Evolutionary conservation across 2,113 vertebrate genomes (phyloP).

Genomic region (Poeciliopsis retropinna): DNA sequence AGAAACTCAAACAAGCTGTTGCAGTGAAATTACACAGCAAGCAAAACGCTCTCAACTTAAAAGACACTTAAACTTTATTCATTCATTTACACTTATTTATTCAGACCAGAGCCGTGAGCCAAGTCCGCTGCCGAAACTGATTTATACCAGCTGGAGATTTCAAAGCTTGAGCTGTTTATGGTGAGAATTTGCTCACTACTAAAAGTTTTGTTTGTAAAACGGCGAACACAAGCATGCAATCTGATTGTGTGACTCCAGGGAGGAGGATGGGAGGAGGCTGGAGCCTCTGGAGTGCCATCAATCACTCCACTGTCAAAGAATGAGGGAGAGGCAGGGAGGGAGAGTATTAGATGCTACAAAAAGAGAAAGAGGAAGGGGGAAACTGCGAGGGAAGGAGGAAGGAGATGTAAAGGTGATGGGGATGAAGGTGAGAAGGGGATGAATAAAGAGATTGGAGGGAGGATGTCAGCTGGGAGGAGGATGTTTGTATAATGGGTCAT

Average conservation of each 20-base stretch:
- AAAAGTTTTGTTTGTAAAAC: conserved; percentile 38
- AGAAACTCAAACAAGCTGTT: conserved; percentile 1
- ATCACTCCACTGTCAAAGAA: conserved; percentile 73
- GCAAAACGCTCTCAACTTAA: conserved; percentile 14
- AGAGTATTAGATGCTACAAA: conserved; percentile 43
- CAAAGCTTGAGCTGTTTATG: not conserved
- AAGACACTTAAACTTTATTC: not conserved
- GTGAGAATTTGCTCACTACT: conserved; percentile 1
- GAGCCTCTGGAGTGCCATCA: conserved; percentile 76
- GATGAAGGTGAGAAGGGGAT: conserved; percentile 3
- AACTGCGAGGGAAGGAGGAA: conserved; percentile 14
- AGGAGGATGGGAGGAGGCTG: conserved; percentile 67
- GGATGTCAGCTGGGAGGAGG: conserved; percentile 37
- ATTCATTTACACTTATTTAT: not conserved
- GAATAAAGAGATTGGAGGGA: conserved; percentile 37
- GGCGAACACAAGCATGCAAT: conserved; percentile 43
- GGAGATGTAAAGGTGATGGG: conserved; percentile 2
- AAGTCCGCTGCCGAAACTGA: conserved; percentile 16
- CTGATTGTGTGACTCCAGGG: conserved; percentile 69
- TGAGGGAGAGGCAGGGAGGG: conserved; percentile 44
- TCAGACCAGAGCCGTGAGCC: conserved; percentile 5
- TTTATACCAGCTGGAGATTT: not conserved
- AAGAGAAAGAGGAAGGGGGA: conserved; percentile 2
- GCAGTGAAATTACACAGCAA: no score
- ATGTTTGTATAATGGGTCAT: conserved; percentile 63